Evolutionary conservation across 2,113 vertebrate species (phyloP).

Genomic region (Lutjanus erythropterus): DNA sequence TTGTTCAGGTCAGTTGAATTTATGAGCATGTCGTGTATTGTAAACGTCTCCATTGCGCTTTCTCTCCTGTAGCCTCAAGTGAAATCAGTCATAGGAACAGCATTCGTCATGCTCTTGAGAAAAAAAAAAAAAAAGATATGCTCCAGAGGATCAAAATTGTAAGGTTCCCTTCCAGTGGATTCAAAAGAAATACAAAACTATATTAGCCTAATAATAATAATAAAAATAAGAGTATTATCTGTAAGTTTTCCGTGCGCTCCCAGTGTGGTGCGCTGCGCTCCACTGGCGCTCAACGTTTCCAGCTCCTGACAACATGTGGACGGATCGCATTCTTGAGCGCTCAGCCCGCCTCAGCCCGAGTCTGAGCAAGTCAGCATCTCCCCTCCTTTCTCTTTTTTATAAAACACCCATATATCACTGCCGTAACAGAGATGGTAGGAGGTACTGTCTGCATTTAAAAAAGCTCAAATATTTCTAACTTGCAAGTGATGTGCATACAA

Average conservation of each 20-base stretch:
- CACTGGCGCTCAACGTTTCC: constrained; percentile 17
- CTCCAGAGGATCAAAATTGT: background rate
- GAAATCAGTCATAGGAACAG: constrained; percentile 32
- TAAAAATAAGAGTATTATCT: background rate
- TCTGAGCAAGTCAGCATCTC: constrained; percentile 4
- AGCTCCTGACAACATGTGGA: constrained; percentile 50
- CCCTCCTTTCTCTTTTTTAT: background rate
- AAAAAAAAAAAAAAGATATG: background rate
- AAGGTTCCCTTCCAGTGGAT: background rate
- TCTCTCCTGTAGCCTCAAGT: constrained; percentile 28
- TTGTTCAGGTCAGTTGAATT: constrained; percentile 83
- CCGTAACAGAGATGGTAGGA: background rate
- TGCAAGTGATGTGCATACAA: too few species aligned
- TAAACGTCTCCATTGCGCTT: constrained; percentile 81
- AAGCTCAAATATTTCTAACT: background rate
- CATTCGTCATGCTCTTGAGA: constrained; percentile 25
- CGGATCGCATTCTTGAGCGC: constrained; percentile 18
- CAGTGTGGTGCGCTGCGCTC: constrained; percentile 24
- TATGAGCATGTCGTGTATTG: constrained; percentile 76
- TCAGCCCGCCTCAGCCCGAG: constrained; percentile 45
- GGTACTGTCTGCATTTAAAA: background rate
- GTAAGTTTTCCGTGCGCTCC: constrained; percentile 42
- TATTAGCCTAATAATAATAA: too few species aligned
- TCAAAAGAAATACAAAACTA: background rate
- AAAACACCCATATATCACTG: constrained; percentile 20